Evolutionary conservation across 2,888 invertebrate species (phyloP).

Genomic region (Synanthedon tipuliformis): DNA sequence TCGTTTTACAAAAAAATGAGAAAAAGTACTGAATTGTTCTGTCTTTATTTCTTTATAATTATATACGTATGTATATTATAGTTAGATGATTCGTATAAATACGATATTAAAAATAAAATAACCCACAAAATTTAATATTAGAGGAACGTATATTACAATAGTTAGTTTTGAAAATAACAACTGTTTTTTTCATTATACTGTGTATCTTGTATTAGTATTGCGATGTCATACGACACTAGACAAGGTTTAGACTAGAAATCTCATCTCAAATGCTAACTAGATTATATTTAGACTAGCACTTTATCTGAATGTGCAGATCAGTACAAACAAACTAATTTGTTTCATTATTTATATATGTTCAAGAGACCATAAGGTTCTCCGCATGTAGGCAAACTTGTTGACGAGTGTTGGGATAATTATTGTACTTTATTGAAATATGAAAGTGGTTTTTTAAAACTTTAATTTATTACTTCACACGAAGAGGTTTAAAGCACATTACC

Average conservation of each 20-base stretch:
- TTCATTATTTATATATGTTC: conserved; percentile 30
- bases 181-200: neutral
- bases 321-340: conserved; percentile 47
- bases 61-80: no score
- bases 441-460: no score
- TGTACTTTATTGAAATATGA: neutral
- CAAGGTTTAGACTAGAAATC: conserved; percentile 3
- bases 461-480: no score
- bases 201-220: neutral
- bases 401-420: conserved; percentile 11
- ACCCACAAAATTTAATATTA: no score
- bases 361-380: conserved; percentile 24
- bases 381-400: conserved; percentile 16
- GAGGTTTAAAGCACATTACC: no score
- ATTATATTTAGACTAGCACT: conserved; percentile 27
- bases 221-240: neutral
- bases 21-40: no score
- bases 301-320: conserved; percentile 28
- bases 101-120: no score
- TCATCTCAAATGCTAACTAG: conserved; percentile 25
- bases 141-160: neutral
- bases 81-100: no score
- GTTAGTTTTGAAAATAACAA: neutral
- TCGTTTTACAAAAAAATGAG: no score
- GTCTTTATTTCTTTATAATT: no score